Base-by-base conservation (phyloP, 1,140 invertebrate species). In the Drosophila navojoa region DNA sequence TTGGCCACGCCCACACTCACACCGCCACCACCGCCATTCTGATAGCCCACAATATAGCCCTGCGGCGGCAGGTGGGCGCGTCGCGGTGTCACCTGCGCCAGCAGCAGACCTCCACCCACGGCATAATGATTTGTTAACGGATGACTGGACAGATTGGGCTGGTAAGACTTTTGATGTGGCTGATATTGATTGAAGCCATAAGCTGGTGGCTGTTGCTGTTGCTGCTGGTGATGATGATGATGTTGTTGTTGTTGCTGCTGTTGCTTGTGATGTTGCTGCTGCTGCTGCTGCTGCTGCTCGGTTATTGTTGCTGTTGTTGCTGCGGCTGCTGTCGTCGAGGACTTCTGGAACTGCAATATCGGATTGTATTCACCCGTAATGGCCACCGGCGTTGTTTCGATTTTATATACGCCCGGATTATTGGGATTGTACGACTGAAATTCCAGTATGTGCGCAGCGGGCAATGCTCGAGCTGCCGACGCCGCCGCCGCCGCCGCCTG, bases 341-440 rank as follows among this genome's bases (percentile, higher is more conserved):
- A 75, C 42, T 89, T 89, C 50, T 92, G 91, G 32, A 92, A 90
- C 42, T 92, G 86, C 16, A 91, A 42, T 22, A 92, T 91, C 9
- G 91, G 90, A 79, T 92, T 92, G 42, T 92, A 92, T 62, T 92
- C 91, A 2, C 90, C 90, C 0, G 91, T 92, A 9, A 92, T 92
- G 49, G 91, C 91, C 10, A 92, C 91, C 0, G 91, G 91, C 3
- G 91, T 92, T 0, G 91, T 92, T 45, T 92, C 91, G 11, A 92
- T 92, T 76, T 92, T 92, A 45, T 91, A 92, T 9, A 92, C 91
- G 9, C 91, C 91, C 9, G 91, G 91, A 78, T 92, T 92, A 19
- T 91, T 92, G 4, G 91, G 91, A 69, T 92, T 92, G 64, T 92
- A 92, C 0, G 91, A 92, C 58, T 92, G 91, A 67, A 91, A 92